These are phyloP conservation scores for Rafetus swinhoei DNA, from an alignment of 2,113 vertebrate species.

Conservation along the genomic window DNA sequence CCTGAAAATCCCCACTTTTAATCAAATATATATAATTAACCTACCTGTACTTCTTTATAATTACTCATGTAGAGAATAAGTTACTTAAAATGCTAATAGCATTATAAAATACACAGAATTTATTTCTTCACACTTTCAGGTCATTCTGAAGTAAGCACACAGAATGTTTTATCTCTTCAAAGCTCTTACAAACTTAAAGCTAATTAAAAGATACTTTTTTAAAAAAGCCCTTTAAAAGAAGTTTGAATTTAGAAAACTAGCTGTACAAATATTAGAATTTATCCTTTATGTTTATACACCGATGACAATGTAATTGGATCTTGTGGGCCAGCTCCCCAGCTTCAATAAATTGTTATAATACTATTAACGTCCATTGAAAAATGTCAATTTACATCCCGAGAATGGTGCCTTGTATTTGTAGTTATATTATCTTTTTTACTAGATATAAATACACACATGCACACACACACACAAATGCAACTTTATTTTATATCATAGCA, in stretches of 20 bases:
- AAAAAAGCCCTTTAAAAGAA: neutral
- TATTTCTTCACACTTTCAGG: neutral
- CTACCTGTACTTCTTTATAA: neutral
- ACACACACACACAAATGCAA: neutral
- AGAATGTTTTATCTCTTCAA: neutral
- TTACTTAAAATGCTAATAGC: neutral
- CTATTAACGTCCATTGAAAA: neutral
- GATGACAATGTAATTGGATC: conserved; percentile 15
- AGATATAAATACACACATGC: neutral
- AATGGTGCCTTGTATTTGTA: neutral
- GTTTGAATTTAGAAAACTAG: neutral
- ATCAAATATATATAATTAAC: neutral
- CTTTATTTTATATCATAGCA: neutral
- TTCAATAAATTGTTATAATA: neutral
- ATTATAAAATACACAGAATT: neutral
- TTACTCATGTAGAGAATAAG: neutral
- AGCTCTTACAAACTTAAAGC: neutral
- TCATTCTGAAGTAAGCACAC: neutral
- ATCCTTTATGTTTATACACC: neutral
- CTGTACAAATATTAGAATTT: neutral
- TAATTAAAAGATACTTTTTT: neutral
- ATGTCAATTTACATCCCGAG: neutral
- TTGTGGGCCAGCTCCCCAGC: conserved; percentile 8
- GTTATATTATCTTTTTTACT: neutral
- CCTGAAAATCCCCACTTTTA: neutral